Evolutionary conservation across 1,140 invertebrate genomes (phyloP), one percentile per base, ranked within the genome.

Genomic region (Macrobrachium rosenbergii): DNA sequence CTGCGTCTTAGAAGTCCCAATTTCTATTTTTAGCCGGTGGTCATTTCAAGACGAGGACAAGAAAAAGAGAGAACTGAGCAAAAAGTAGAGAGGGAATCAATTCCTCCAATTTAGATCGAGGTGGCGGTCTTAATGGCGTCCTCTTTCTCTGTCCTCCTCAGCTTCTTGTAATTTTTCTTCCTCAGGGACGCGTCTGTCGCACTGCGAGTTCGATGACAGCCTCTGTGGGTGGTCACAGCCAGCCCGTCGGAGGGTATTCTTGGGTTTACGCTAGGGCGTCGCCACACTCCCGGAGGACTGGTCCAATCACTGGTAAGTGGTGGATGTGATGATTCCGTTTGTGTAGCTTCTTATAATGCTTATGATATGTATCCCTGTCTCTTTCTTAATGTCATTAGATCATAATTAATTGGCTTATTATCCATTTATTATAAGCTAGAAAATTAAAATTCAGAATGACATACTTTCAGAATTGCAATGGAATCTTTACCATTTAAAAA

Each of bases 191-290:
- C 69, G 37, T 16, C 60, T 88, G 37, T 14, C 67, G 73, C 14
- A 16, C 17, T 89, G 88, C 62, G 88, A 89, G 80, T 89, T 89
- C 59, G 79, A 21, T 7, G 75, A 69, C 19, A 73, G 75, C 37
- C 78, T 86, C 43, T 89, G 88, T 37, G 88, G 88, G 60, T 89
- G 88, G 88, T 69, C 88, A 0, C 88, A 89, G 64, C 76, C 0
- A 58, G 43, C 3, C 76, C 10, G 78, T 64, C 23, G 28, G 59
- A 23, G 88, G 85, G 5, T 89, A 81, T 76, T 87, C 85, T 3
- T 89, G 88, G 88, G 63, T 81, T 16, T 79, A 75, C 21, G 85
- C 88, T 67, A 45, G 60, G 28, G 81, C 85, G 12, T 89, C 88
- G 17, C 82, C 88, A 5, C 88, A 89, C 64, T 45, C 81, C n/a